Evolutionary conservation across 2,888 invertebrate species (phyloP).

Genomic region (Steinernema scapterisci): DNA sequence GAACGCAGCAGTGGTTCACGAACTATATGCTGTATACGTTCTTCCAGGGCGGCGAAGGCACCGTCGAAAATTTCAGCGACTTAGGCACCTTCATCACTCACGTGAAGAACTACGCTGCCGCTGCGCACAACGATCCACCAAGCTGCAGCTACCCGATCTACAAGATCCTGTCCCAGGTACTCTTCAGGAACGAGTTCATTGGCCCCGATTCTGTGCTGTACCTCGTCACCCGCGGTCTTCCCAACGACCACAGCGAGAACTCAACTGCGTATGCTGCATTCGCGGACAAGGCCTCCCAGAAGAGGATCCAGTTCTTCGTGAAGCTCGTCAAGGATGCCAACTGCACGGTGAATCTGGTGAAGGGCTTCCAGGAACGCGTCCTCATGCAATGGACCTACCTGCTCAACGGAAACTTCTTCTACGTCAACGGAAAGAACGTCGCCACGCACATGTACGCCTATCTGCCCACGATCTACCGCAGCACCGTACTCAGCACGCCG

Average conservation of each 20-base stretch:
- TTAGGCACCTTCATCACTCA: not conserved
- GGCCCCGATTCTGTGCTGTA: not conserved
- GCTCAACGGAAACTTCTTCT: conserved; percentile 46
- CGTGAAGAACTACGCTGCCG: not conserved
- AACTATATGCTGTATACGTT: conserved; percentile 28
- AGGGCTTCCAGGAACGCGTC: conserved; percentile 37
- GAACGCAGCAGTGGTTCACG: not conserved
- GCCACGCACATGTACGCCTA: conserved; percentile 43
- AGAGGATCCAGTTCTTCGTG: conserved; percentile 44
- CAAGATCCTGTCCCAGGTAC: not conserved
- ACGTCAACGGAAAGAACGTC: conserved; percentile 38
- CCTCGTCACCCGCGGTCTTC: conserved; percentile 20
- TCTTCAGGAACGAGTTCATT: not conserved
- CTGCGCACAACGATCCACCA: not conserved
- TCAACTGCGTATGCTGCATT: too few relatives aligned
- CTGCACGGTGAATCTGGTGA: conserved; percentile 41
- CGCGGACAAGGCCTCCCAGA: conserved; percentile 32
- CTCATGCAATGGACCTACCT: conserved; percentile 48
- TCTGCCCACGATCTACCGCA: conserved; percentile 47
- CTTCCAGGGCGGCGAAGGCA: not conserved
- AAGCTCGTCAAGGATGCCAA: conserved; percentile 38
- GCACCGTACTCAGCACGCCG: conserved; percentile 48
- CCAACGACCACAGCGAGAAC: not conserved
- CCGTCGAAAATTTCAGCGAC: not conserved
- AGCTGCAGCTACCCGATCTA: conserved; percentile 15